Percentiles rank a stretch among this genome's conserved stretches.
Conservation (phyloP, 2,113 vertebrate species). For the Heliornis fulica region DNA sequence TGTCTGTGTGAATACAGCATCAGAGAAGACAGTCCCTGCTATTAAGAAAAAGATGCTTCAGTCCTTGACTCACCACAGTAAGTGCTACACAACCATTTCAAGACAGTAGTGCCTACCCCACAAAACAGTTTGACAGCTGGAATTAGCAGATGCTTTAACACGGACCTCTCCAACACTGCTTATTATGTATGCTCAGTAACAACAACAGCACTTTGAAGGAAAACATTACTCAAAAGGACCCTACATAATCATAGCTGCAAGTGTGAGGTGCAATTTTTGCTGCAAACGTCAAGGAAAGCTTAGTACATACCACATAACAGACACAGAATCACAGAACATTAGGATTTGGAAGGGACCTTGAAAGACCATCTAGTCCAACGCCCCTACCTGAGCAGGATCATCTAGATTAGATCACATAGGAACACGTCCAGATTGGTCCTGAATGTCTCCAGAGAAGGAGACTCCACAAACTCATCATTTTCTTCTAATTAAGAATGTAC, state of each 20-base stretch:
- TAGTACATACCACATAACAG: background rate
- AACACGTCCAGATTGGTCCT: too few species aligned
- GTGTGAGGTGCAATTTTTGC: background rate
- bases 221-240: background rate
- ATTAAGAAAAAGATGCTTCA: background rate
- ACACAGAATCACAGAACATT: too few species aligned
- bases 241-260: background rate
- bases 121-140: background rate
- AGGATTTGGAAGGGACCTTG: too few species aligned
- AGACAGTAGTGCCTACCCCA: background rate
- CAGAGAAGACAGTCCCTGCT: background rate
- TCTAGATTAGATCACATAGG: too few species aligned
- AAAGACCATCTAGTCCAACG: too few species aligned
- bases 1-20: background rate
- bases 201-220: accelerated
- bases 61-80: background rate
- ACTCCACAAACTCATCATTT: too few species aligned
- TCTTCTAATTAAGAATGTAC: background rate
- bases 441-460: too few species aligned
- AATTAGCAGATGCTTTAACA: background rate
- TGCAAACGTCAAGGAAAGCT: background rate
- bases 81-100: background rate
- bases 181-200: background rate
- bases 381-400: too few species aligned
- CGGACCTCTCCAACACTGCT: background rate